phyloP scores from a whole-genome alignment of 1,140 invertebrate species.

The Pygmarrhopalites habei region DNA sequence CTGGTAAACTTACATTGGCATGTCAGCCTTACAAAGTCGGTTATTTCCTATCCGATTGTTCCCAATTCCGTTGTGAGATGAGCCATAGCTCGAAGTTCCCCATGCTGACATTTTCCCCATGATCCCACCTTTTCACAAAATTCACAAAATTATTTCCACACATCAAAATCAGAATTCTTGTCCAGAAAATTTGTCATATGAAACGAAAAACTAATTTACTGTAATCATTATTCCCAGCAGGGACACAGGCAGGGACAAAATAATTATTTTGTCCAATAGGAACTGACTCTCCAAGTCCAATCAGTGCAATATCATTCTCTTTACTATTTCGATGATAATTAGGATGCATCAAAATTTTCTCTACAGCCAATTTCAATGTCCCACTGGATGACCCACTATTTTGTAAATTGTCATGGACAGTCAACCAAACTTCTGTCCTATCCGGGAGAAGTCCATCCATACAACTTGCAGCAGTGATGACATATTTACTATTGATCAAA shows the following conservation, averaged over 20 bases:
- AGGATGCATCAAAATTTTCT: slow-evolving; percentile 35
- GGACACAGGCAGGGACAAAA: slow-evolving; percentile 31
- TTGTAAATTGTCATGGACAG: slow-evolving; percentile 25
- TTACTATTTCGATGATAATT: slow-evolving; percentile 29
- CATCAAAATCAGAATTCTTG: too few relatives aligned
- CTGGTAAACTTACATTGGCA: too few relatives aligned
- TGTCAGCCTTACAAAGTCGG: slow-evolving; percentile 23
- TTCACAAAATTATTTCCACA: too few relatives aligned
- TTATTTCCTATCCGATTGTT: slow-evolving; percentile 10
- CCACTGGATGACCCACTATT: slow-evolving; percentile 11
- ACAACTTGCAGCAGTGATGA: slow-evolving; percentile 34
- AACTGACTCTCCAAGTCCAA: slow-evolving; percentile 19
- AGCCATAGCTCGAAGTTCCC: slow-evolving; percentile 7
- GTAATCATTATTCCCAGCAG: slow-evolving; percentile 21
- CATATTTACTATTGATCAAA: slow-evolving; percentile 35
- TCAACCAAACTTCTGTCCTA: slow-evolving; percentile 35
- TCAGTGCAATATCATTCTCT: slow-evolving; percentile 36
- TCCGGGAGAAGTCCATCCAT: slow-evolving; percentile 27
- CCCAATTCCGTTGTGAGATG: not conserved
- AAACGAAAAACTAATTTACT: not conserved
- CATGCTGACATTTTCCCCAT: slow-evolving; percentile 17
- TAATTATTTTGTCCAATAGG: slow-evolving; percentile 27
- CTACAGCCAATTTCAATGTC: slow-evolving; percentile 24
- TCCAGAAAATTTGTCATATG: too few relatives aligned
- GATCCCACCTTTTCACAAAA: not conserved